Evolutionary conservation across 2,888 invertebrate genomes (phyloP), one percentile per base, ranked within the genome.

Genomic region (Bedellia somnulentella): DNA sequence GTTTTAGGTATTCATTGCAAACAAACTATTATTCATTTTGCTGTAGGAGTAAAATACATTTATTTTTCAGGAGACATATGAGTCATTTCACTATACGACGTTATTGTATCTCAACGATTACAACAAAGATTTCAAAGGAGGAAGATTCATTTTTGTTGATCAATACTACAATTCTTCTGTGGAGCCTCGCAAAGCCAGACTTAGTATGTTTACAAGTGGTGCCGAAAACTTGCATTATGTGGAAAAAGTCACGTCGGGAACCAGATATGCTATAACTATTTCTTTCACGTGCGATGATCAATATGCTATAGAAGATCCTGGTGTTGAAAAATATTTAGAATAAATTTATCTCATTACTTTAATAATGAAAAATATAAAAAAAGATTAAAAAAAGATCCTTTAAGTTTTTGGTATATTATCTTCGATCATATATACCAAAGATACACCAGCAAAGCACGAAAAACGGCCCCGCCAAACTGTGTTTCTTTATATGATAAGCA

Each of bases 171-270:
- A 80, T 40, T 76, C 73, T 29, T 88, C 89, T 38, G 66, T 83
- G 29, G 93, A 93, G 55, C 93, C 93, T 1, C 80, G 83, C 43
- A 80, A 81, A 57, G 87, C 87, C 11, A 79, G 93, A 38, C 81
- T 93, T 2, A 86, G 86, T 16, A 86, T 89, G 67, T 93, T 93
- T 51, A 91, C 92, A 1, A 92, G 93, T 26, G 93, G 93, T 9
- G 81, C 81, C 23, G 93, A 94, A 66, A 93, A 93, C 66, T 56
- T 81, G 1, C 92, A 93, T 60, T 81, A 79, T 56, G 89, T 93
- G 2, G 93, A 93, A 58, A 82, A 81, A 57, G 87, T 93, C 3
- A 79, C 73, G 6, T 78, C 80, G 13, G 94, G 94, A 10, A 77
- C 78, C 4, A 60, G 93, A 49, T 92, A 85, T 58, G 91, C 92